Conservation (phyloP, 2,888 invertebrate species). For the Lottia scabra region DNA sequence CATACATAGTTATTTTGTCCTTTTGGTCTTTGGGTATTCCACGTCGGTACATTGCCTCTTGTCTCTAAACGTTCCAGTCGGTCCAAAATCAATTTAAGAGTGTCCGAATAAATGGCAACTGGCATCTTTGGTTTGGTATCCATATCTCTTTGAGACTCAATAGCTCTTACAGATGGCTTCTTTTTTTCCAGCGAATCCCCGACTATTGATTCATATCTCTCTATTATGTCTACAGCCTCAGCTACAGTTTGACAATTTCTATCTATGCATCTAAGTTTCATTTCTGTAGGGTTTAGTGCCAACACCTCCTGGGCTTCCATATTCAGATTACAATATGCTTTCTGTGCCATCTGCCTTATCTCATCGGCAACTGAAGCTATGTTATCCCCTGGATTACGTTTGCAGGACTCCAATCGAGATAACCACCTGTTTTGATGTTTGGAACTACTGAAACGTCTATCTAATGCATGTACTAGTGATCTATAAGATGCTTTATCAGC, state of each 20-base stretch:
- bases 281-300: neutral
- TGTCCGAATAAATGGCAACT: no score
- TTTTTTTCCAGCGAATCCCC: neutral
- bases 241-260: slow-evolving; percentile 1
- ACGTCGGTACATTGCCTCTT: no score
- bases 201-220: slow-evolving; percentile 9
- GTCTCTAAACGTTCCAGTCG: neutral
- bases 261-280: slow-evolving; percentile 10
- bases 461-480: neutral
- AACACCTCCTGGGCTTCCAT: neutral
- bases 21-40: neutral
- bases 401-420: neutral
- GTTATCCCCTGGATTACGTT: neutral
- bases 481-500: neutral
- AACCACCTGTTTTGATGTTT: no score
- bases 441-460: neutral
- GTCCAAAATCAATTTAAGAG: neutral
- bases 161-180: neutral
- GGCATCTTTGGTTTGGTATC: neutral
- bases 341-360: neutral
- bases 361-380: neutral
- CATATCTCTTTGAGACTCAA: neutral
- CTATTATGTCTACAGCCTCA: slow-evolving; percentile 5
- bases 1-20: no score
- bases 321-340: neutral